Base-by-base conservation (phyloP, 2,113 vertebrate genomes). In the Pyrgilauda ruficollis region DNA sequence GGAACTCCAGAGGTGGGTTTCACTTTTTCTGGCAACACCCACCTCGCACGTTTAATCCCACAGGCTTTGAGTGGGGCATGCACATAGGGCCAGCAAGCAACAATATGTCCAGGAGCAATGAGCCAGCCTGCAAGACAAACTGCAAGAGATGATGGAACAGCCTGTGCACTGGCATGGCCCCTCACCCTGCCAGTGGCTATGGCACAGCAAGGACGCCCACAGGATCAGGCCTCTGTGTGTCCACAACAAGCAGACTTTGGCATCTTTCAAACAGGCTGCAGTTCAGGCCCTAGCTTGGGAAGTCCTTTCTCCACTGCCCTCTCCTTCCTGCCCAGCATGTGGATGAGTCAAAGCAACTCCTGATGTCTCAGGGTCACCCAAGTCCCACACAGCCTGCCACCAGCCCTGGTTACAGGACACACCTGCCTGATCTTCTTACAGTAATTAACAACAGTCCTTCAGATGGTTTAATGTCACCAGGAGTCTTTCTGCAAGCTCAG, bases 1-100 rank as follows among this genome's bases (percentile, higher is more conserved):
- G 77, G 58, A 87, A 76, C 28, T 81, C 86, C 77, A 68, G 53
- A 87, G 62, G 84, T 91, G 84, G 77, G 87, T 94, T 89, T 94
- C 77, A 61, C n/a, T 87, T 87, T 67, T 94, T 37, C 61, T 82
- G 77, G 66, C 73, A 95, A 74, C 73, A 84, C 33, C 56, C 52
- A 56, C 31, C 68, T 74, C 0, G 0, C 39, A 84, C 0, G 0
- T 64, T 84, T 81, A 81, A 72, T 55, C 27, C 33, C 74, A 44
- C 24, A 53, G 62, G 66, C 62, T 85, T 63, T 69, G 21, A 72
- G 62, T 1, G 0, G 58, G 6, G 26, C 7, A 39, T 77, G 70
- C 15, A 5, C 8, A n/a, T 1, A 20, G 35, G 22, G 31, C 44
- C n/a, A 55, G n/a, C 22, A 75, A 82, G 43, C 8, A 90, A 33